phyloP scores from a whole-genome alignment of 2,888 invertebrate genomes.

The Caenorhabditis imperialis region DNA sequence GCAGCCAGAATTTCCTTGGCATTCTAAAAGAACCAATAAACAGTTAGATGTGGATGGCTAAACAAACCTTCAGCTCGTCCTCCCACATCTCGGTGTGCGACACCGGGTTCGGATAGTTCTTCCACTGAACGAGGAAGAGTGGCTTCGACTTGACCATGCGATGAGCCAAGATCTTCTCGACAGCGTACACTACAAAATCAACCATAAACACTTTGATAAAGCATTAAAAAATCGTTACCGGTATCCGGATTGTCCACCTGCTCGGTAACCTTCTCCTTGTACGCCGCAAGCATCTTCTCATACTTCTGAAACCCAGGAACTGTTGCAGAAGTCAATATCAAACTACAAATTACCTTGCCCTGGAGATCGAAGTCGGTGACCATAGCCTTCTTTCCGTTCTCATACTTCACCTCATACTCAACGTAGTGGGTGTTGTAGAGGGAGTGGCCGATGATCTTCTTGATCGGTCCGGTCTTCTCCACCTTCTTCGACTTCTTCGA shows the following conservation, averaged over 20 bases:
- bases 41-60: no score
- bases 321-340: no score
- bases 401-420: constrained; percentile 16
- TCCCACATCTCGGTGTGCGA: constrained; percentile 42
- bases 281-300: constrained; percentile 5
- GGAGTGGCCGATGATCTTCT: constrained; percentile 23
- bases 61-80: constrained; percentile 20
- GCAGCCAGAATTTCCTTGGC: no score
- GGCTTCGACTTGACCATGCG: constrained; percentile 10
- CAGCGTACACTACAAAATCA: constrained; percentile 9
- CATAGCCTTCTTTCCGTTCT: constrained; percentile 7
- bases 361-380: constrained; percentile 30
- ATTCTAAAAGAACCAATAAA: no score
- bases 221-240: neutral
- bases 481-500: neutral
- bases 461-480: neutral
- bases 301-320: constrained; percentile 10
- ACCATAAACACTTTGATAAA: neutral
- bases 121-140: constrained; percentile 32
- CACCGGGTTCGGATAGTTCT: constrained; percentile 24
- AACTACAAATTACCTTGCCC: no score
- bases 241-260: constrained; percentile 12
- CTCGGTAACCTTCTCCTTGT: constrained; percentile 24
- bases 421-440: constrained; percentile 30
- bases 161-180: constrained; percentile 38